These are phyloP conservation scores for Crioceris asparagi DNA, from an alignment of 2,888 invertebrate species.

Conservation along the genomic window DNA sequence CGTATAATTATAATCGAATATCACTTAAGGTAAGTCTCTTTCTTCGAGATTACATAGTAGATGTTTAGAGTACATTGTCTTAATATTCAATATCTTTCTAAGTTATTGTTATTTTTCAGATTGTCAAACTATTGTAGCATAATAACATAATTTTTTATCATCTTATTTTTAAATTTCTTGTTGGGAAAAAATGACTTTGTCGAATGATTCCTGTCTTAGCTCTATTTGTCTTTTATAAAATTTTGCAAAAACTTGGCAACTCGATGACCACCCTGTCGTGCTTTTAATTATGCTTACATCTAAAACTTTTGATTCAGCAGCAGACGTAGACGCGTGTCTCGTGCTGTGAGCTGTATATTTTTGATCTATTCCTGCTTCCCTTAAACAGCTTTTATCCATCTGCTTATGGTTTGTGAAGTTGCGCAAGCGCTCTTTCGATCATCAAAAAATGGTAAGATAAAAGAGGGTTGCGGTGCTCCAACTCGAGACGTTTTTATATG, in stretches of 20 bases:
- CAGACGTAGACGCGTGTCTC: constrained; percentile 8
- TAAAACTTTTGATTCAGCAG: constrained; percentile 2
- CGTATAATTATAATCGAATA: no score
- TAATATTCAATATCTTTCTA: no score
- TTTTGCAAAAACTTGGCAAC: constrained; percentile 1
- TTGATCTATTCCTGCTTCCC: constrained; percentile 6
- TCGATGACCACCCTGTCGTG: constrained; percentile 1
- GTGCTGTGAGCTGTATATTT: constrained; percentile 7
- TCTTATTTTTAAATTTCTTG: no score
- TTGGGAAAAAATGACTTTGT: no score
- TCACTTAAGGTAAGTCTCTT: constrained; percentile 14
- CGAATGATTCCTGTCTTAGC: no score
- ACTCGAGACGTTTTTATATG: no score
- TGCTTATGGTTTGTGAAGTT: constrained; percentile 6
- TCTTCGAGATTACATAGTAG: constrained; percentile 11
- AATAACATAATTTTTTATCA: no score
- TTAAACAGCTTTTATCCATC: constrained; percentile 7
- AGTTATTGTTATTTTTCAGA: no score
- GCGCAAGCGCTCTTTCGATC: constrained; percentile 1
- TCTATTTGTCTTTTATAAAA: constrained; percentile 2
- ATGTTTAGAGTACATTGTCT: constrained; percentile 12
- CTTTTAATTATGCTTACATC: background rate
- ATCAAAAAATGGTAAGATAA: background rate
- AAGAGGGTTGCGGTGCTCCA: background rate
- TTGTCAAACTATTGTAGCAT: no score